phyloP scores from a whole-genome alignment of 2,113 vertebrate genomes.

The Oxyruncus cristatus region DNA sequence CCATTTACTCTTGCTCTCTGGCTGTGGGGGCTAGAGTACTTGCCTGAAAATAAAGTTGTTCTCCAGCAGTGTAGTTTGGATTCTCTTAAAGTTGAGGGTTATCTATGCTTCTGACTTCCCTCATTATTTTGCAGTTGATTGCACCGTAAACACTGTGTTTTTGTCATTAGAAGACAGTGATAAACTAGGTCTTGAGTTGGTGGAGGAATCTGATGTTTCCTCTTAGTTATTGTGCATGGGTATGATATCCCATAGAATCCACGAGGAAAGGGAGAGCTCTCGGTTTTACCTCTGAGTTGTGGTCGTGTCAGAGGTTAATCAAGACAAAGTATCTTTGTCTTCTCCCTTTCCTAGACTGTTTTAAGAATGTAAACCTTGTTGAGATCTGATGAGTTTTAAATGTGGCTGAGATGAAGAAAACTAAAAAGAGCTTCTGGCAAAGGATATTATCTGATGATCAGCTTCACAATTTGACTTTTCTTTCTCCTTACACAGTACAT shows the following conservation, averaged over 20 bases:
- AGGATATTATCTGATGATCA: too few relatives aligned
- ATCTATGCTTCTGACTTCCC: background rate
- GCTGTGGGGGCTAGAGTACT: background rate
- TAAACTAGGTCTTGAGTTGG: background rate
- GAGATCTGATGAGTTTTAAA: background rate
- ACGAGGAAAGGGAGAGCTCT: background rate
- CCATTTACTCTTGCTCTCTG: background rate
- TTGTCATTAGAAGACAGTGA: background rate
- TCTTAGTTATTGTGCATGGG: fast-evolving
- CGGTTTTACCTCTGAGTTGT: background rate
- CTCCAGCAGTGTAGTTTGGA: background rate
- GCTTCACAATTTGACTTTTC: too few relatives aligned
- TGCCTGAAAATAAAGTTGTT: background rate
- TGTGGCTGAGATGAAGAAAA: too few relatives aligned
- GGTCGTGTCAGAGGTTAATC: background rate
- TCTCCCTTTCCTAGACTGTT: background rate
- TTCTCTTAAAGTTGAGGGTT: background rate
- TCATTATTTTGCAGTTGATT: background rate
- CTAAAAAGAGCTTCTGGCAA: too few relatives aligned
- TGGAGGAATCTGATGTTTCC: background rate
- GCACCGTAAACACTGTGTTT: background rate
- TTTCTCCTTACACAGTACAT: too few relatives aligned
- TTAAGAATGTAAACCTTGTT: background rate
- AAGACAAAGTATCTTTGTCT: background rate
- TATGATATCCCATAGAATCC: background rate